Base-by-base conservation (phyloP, 2,797 vertebrate genomes). In the Antrozous pallidus region DNA sequence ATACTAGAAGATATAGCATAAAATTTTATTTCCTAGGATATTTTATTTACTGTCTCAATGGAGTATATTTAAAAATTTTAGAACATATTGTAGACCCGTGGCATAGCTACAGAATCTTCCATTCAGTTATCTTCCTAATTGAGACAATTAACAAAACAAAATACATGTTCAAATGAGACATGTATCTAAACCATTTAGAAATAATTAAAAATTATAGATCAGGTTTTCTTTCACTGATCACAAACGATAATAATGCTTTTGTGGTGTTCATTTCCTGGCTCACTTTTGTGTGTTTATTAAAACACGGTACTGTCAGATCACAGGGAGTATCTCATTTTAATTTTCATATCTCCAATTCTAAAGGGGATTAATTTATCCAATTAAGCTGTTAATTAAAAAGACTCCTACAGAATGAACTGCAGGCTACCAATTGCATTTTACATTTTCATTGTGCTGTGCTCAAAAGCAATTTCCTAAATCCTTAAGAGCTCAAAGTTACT, bases 281-380 rank as follows among this genome's bases (percentile, higher is more conserved):
- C 97, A 94, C 97, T 98, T 98, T 98, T 96, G 97, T 96, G 74
- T 82, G 94, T 97, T 97, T 97, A 97, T 97, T 98, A 98, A 97
- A 97, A 95, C 58, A 73, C 8, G 28, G 31, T 91, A 74, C 96
- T 96, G 91, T 92, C 92, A 97, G 96, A 97, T 98, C 97, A 96
- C 91, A 0, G 70, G 96, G 97, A 97, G 93, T 96, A 94, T 97
- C 96, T 96, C 96, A 95, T 97, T 98, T 93, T 98, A 96, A 98
- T 97, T 84, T 97, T 97, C 97, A 96, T 91, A 97, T 97, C 96
- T 97, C 90, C 94, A 96, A 93, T 95, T 96, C 96, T 97, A 98
- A 98, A 97, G 96, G 94, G 97, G 95, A 98, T 98, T 98, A 98
- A 98, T 97, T 98, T 97, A 96, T 97, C 97, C 97, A 97, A 98